Base-by-base conservation (phyloP, 2,797 vertebrate genomes). In the Melopsittacus undulatus region DNA sequence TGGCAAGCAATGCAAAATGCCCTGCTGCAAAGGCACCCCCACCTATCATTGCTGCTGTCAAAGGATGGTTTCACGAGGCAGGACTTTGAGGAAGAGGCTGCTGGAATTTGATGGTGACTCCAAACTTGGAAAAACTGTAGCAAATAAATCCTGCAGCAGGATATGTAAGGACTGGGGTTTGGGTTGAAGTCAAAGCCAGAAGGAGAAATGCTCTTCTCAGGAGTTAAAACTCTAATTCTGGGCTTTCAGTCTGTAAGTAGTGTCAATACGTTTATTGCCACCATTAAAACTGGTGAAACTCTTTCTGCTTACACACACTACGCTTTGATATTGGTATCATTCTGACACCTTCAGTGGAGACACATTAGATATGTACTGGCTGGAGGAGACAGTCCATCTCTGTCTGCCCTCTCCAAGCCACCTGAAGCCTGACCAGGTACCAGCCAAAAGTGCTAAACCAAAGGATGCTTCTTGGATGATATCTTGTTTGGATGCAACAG, bases 141-240 rank as follows among this genome's bases (percentile, higher is more conserved):
- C 73, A 5, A 68, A 62, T 62, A 81, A 96, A 93, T 49, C 43
- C 69, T 62, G 54, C 75, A 84, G 68, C 46, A 67, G 78, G 83
- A 59, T 90, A 59, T 11, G 11, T 49, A 92, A 79, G 82, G 72
- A 83, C 0, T 82, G 34, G 78, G 38, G 67, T 52, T 92, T 85
- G 87, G 79, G 72, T 5, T 56, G 43, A 38, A 92, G 82, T 83
- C 78, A 74, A 91, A 96, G 76, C 29, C 48, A 80, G 84, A 62
- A 96, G 77, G 54, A 77, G 45, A 87, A 87, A 63, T 16, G 24
- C 61, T 87, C 48, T 72, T 80, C 87, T 85, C 0, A 7, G 79
- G 89, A 89, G 51, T 56, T 84, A 45, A 74, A 89, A 61, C 22
- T 51, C 36, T 64, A 38, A 61, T 54, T 36, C 45, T 42, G 43